Conservation (phyloP, 2,113 vertebrate species). For the Lipophrys pholis region DNA sequence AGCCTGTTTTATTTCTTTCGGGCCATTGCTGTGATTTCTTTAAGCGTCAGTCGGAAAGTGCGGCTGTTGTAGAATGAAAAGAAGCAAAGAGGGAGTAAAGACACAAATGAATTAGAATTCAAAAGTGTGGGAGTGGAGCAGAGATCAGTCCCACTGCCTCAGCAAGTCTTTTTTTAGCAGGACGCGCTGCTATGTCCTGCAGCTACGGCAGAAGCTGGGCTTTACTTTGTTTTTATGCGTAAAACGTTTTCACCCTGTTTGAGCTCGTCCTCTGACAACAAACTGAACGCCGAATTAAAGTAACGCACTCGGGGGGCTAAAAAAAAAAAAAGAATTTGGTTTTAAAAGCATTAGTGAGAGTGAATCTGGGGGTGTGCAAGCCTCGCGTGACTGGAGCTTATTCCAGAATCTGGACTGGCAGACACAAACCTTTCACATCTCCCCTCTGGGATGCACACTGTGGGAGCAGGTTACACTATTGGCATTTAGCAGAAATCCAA, state of each 20-base stretch:
- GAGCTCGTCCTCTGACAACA: neutral
- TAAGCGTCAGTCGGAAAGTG: neutral
- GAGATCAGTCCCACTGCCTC: conserved; percentile 14
- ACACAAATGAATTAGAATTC: neutral
- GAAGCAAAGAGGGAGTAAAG: neutral
- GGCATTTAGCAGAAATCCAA: conserved; percentile 78
- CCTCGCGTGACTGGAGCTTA: conserved; percentile 36
- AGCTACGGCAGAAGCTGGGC: neutral
- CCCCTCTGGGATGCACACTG: conserved; percentile 55
- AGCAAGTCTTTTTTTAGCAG: conserved; percentile 66
- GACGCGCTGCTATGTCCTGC: conserved; percentile 62
- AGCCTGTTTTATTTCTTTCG: neutral
- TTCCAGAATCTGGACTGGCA: conserved; percentile 36
- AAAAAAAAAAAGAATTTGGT: too few relatives aligned
- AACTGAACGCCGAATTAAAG: neutral
- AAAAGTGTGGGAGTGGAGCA: neutral
- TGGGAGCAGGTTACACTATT: conserved; percentile 71
- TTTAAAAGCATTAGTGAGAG: conserved; percentile 4
- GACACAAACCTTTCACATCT: conserved; percentile 41
- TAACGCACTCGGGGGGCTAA: too few relatives aligned
- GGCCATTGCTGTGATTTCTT: neutral
- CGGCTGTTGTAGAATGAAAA: neutral
- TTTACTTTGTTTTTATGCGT: neutral
- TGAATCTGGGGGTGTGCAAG: conserved; percentile 1
- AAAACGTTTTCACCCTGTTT: neutral